These are phyloP conservation scores for Zaprionus bogoriensis DNA, from an alignment of 2,888 invertebrate species.

Conservation along the genomic window DNA sequence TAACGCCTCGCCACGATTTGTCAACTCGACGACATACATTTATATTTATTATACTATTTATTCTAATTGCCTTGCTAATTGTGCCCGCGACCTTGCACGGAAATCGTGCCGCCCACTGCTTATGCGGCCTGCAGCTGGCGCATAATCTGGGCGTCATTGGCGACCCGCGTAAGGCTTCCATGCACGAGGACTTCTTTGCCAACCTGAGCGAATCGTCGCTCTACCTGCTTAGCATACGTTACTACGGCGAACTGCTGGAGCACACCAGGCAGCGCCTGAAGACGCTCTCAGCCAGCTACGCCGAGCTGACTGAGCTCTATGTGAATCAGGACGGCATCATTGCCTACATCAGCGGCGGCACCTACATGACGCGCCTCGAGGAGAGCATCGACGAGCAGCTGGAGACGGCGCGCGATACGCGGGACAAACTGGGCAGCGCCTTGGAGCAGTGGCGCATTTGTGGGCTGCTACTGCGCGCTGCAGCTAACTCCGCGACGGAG, in stretches of 20 bases:
- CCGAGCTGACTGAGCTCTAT: slow-evolving; percentile 79
- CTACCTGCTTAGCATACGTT: slow-evolving; percentile 72
- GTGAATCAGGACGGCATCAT: slow-evolving; percentile 82
- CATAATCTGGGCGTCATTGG: slow-evolving; percentile 78
- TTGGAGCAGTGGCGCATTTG: slow-evolving; percentile 83
- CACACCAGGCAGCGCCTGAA: slow-evolving; percentile 79
- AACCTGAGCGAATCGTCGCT: slow-evolving; percentile 80
- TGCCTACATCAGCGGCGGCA: slow-evolving; percentile 81
- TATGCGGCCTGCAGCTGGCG: slow-evolving; percentile 66
- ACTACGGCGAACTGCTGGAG: slow-evolving; percentile 80
- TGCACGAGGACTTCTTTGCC: slow-evolving; percentile 82
- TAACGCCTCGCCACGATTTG: slow-evolving; percentile 22
- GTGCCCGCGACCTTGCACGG: not conserved
- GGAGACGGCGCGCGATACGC: slow-evolving; percentile 79
- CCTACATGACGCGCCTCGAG: slow-evolving; percentile 81
- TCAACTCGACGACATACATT: too few species aligned
- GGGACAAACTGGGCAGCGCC: slow-evolving; percentile 82
- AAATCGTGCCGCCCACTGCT: not conserved
- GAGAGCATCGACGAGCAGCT: slow-evolving; percentile 80
- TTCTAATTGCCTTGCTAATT: slow-evolving; percentile 11
- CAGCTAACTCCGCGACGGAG: slow-evolving; percentile 79
- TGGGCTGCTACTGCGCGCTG: slow-evolving; percentile 78
- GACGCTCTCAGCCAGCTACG: slow-evolving; percentile 72
- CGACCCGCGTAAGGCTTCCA: slow-evolving; percentile 80
- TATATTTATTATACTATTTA: slow-evolving; percentile 4